Evolutionary conservation across 2,797 vertebrate genomes (phyloP).

Genomic region (Perodicticus potto): DNA sequence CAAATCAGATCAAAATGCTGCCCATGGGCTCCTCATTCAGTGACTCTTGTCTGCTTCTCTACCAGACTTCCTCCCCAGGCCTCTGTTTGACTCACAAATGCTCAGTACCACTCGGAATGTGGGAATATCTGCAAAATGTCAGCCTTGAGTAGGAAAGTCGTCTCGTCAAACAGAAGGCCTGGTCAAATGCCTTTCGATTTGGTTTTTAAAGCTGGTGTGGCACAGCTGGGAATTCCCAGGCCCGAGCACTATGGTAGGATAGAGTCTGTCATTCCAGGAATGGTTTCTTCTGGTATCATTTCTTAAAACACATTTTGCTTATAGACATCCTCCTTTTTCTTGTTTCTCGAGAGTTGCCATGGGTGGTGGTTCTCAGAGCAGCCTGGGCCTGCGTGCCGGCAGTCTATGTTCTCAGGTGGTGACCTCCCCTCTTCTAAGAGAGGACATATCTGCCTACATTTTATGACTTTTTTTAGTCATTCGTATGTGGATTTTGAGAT

Average conservation of each 20-base stretch:
- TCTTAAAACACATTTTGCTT: accelerated
- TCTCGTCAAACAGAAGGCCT: background rate
- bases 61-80: background rate
- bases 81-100: background rate
- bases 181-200: background rate
- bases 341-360: background rate
- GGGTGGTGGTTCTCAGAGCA: background rate
- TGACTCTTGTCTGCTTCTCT: background rate
- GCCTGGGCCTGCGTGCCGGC: background rate
- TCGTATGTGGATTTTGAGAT: background rate
- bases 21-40: background rate
- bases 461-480: background rate
- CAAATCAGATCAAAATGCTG: background rate
- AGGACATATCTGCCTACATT: background rate
- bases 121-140: background rate
- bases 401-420: background rate
- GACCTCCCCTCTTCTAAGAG: background rate
- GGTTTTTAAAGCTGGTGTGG: background rate
- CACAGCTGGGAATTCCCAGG: accelerated
- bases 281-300: background rate
- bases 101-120: background rate
- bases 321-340: background rate
- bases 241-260: background rate
- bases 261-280: background rate
- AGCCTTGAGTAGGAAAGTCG: background rate